Conservation (phyloP, 1,140 invertebrate species). For the Hestina assimilis region DNA sequence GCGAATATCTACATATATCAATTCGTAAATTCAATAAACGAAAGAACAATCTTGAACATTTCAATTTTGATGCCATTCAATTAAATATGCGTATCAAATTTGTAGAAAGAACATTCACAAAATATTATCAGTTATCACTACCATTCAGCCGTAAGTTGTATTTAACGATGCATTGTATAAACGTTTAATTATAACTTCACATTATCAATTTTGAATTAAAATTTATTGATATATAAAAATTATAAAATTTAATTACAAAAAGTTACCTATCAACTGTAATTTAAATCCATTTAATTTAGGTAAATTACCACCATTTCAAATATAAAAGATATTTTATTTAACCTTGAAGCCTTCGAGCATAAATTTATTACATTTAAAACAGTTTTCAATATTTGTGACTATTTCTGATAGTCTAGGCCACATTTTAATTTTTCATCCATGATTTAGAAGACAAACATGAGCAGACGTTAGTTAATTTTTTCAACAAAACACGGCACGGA, state of each 20-base stretch:
- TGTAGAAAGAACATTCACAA: background rate
- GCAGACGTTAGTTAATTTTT: background rate
- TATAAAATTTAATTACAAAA: too few relatives aligned
- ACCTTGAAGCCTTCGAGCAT: background rate
- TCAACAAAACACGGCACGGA: constrained; percentile 1
- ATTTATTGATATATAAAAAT: too few relatives aligned
- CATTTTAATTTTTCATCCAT: background rate
- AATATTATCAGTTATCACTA: too few relatives aligned
- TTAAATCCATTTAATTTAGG: background rate
- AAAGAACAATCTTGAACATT: too few relatives aligned
- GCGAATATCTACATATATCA: too few relatives aligned
- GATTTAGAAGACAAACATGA: background rate
- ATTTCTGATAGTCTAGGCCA: background rate
- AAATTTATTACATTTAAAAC: background rate
- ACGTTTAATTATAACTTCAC: too few relatives aligned
- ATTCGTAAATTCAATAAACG: too few relatives aligned
- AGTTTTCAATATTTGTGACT: background rate
- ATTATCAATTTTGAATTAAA: too few relatives aligned
- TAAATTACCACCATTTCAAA: background rate
- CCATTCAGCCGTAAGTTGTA: too few relatives aligned
- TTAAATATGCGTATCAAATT: background rate
- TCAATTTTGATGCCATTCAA: too few relatives aligned
- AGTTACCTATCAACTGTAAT: too few relatives aligned
- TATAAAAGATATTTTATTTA: background rate
- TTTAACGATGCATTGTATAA: too few relatives aligned